Conservation (phyloP, 2,888 invertebrate genomes). For the Crematogaster levior region DNA sequence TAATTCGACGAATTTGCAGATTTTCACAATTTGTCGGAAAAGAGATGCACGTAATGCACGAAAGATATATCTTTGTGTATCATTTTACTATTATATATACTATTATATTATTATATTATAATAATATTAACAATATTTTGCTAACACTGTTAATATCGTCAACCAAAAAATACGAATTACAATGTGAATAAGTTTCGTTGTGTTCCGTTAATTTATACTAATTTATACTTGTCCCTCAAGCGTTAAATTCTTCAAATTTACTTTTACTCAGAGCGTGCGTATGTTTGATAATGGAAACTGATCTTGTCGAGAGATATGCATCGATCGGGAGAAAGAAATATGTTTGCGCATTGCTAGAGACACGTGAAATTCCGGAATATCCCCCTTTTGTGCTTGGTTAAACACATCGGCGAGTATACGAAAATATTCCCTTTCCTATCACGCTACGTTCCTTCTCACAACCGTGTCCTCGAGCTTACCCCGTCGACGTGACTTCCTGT, state of each 20-base stretch:
- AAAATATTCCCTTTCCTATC: constrained; percentile 45
- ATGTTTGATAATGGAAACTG: constrained; percentile 2
- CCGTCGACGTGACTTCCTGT: constrained; percentile 44
- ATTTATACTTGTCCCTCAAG: not conserved
- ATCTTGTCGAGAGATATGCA: not conserved
- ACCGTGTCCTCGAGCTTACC: constrained; percentile 20
- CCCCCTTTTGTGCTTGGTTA: constrained; percentile 54
- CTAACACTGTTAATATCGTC: too few relatives aligned
- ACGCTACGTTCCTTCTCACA: constrained; percentile 3
- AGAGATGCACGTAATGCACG: not conserved
- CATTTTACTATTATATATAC: not conserved
- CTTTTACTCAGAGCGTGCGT: too few relatives aligned
- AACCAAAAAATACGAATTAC: not conserved
- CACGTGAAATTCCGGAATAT: constrained; percentile 41
- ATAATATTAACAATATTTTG: not conserved
- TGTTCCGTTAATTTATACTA: not conserved
- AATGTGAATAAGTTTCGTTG: too few relatives aligned
- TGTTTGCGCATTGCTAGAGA: constrained; percentile 31
- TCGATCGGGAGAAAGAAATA: not conserved
- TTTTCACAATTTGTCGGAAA: constrained; percentile 6
- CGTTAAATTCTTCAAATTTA: not conserved
- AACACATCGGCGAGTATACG: constrained; percentile 36
- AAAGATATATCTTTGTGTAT: not conserved
- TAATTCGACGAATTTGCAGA: constrained; percentile 22
- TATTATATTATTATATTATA: not conserved